These are phyloP conservation scores for Myotis myotis DNA, from an alignment of 2,797 vertebrate genomes.

Conservation along the genomic window DNA sequence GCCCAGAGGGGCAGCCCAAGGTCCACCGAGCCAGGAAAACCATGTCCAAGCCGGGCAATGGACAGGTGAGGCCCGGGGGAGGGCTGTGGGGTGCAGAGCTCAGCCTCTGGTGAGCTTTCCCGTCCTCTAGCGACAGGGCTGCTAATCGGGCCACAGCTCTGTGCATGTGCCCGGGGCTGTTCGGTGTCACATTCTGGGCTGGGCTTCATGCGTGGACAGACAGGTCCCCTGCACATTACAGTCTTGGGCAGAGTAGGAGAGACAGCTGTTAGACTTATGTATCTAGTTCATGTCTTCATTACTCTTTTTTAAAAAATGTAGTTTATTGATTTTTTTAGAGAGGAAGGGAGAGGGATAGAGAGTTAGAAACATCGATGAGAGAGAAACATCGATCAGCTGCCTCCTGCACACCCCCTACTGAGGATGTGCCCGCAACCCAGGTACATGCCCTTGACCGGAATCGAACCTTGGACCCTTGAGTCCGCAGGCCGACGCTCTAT, in stretches of 20 bases:
- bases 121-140: background rate
- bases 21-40: slow-evolving; percentile 94
- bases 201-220: background rate
- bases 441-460: too few species aligned
- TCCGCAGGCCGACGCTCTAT: too few species aligned
- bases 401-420: too few species aligned
- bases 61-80: slow-evolving; percentile 84
- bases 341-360: too few species aligned
- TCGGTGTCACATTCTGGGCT: background rate
- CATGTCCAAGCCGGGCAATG: slow-evolving; percentile 89
- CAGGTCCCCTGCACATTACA: background rate
- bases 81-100: background rate
- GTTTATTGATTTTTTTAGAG: too few species aligned
- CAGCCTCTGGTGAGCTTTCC: background rate
- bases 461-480: too few species aligned
- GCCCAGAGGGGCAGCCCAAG: slow-evolving; percentile 85
- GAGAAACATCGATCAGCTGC: too few species aligned
- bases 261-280: background rate
- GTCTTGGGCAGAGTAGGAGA: background rate
- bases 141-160: background rate
- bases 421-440: too few species aligned
- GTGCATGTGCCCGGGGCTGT: background rate
- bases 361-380: too few species aligned
- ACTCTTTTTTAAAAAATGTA: too few species aligned
- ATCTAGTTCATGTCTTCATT: background rate